Evolutionary conservation across 1,140 invertebrate genomes (phyloP).

Genomic region (Drosophila navojoa): DNA sequence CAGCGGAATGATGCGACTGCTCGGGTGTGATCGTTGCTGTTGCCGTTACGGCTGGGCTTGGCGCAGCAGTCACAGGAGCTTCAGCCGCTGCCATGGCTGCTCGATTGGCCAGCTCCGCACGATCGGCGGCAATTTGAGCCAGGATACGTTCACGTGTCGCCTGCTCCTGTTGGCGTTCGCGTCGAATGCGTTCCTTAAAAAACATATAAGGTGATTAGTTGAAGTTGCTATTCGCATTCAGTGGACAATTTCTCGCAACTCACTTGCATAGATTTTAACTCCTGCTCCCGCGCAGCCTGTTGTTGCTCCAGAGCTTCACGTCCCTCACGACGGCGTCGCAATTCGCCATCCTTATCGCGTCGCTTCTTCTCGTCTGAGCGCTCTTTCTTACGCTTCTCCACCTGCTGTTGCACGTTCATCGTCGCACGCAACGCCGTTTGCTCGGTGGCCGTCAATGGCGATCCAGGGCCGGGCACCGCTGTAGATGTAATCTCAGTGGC

Average conservation of each 20-base stretch:
- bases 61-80: neutral
- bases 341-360: conserved; percentile 85
- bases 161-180: conserved; percentile 87
- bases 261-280: conserved; percentile 89
- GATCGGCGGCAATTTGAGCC: conserved; percentile 90
- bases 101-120: conserved; percentile 82
- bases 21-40: neutral
- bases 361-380: conserved; percentile 46
- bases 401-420: conserved; percentile 32
- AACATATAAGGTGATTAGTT: no score
- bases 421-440: neutral
- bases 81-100: neutral
- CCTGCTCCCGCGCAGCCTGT: conserved; percentile 89
- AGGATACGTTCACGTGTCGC: conserved; percentile 87
- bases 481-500: neutral
- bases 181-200: conserved; percentile 57
- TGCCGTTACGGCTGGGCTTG: conserved; percentile 83
- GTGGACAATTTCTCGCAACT: conserved; percentile 37
- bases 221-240: no score
- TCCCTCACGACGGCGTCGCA: conserved; percentile 89
- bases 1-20: neutral
- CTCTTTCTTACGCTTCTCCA: conserved; percentile 37
- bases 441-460: neutral
- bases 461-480: neutral
- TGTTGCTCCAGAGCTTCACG: conserved; percentile 89